phyloP scores from a whole-genome alignment of 2,113 vertebrate genomes.

The Pogonocichla stellata region DNA sequence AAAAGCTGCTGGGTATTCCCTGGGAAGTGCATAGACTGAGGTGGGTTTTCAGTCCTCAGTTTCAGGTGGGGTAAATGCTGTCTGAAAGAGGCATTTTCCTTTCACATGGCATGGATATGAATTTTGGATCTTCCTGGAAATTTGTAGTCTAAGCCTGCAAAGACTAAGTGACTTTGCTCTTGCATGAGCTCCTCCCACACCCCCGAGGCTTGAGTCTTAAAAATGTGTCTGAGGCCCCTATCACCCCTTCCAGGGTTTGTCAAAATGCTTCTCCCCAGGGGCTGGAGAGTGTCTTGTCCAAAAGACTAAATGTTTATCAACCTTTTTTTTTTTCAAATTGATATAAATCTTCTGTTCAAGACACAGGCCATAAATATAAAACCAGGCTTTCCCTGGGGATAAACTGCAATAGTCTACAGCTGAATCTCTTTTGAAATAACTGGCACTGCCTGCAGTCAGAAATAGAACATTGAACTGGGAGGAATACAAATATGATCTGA shows the following conservation, averaged over 20 bases:
- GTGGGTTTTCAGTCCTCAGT: not conserved
- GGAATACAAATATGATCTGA: not conserved
- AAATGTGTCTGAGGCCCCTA: not conserved
- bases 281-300: conserved; percentile 24
- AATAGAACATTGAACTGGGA: not conserved
- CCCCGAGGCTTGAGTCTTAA: not conserved
- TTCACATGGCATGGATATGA: not conserved
- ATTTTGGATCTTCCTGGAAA: not conserved
- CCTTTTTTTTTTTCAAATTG: not conserved
- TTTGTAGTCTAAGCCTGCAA: not conserved
- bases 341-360: conserved; percentile 33
- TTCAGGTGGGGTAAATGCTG: not conserved
- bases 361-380: conserved; percentile 32
- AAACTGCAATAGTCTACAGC: not conserved
- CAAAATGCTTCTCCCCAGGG: not conserved
- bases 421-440: conserved; percentile 28
- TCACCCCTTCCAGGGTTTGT: not conserved
- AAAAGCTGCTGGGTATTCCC: not conserved
- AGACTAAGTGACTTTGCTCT: not conserved
- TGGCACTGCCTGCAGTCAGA: conserved; percentile 21
- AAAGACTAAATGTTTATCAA: conserved; percentile 35
- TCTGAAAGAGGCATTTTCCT: not conserved
- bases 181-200: not conserved
- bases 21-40: not conserved
- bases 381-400: not conserved